A percentile compares a stretch with the other conserved stretches of the same genome.
Conservation (phyloP, 2,797 vertebrate genomes). For the Squalus acanthias region DNA sequence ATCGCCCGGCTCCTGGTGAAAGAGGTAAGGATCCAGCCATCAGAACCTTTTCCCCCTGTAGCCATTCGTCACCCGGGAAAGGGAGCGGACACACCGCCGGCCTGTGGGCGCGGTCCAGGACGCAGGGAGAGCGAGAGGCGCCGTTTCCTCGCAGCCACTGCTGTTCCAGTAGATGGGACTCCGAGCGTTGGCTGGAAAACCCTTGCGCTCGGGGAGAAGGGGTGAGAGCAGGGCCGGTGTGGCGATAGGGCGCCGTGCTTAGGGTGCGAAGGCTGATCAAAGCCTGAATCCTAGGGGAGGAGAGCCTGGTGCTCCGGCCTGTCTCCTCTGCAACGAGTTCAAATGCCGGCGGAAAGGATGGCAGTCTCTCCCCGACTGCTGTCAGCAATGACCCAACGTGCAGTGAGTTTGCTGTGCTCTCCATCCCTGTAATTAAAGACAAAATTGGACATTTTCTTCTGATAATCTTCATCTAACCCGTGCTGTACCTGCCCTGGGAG, state of each 20-base stretch:
- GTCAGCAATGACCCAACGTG: too few relatives aligned
- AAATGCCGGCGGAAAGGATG: too few relatives aligned
- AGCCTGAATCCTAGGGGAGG: background rate
- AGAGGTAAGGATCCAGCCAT: constrained; percentile 36
- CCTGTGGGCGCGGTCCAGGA: too few relatives aligned
- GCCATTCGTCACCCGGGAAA: too few relatives aligned
- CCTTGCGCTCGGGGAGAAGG: background rate
- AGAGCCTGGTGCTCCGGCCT: background rate
- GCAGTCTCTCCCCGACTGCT: too few relatives aligned
- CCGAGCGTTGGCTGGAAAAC: background rate
- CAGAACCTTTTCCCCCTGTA: background rate
- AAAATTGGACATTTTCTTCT: background rate
- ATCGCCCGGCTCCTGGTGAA: constrained; percentile 40
- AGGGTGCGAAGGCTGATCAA: background rate
- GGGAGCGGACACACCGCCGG: too few relatives aligned
- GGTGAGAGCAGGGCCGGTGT: background rate
- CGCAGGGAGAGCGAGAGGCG: background rate
- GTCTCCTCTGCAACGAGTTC: too few relatives aligned
- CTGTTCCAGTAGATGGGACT: too few relatives aligned
- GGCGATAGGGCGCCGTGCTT: too few relatives aligned
- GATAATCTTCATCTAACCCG: background rate
- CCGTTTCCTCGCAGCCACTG: background rate
- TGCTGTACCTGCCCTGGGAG: too few relatives aligned
- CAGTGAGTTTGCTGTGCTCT: too few relatives aligned
- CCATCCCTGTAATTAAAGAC: background rate